phyloP scores from a whole-genome alignment of 2,888 invertebrate genomes.

The Aleiodes alternator region DNA sequence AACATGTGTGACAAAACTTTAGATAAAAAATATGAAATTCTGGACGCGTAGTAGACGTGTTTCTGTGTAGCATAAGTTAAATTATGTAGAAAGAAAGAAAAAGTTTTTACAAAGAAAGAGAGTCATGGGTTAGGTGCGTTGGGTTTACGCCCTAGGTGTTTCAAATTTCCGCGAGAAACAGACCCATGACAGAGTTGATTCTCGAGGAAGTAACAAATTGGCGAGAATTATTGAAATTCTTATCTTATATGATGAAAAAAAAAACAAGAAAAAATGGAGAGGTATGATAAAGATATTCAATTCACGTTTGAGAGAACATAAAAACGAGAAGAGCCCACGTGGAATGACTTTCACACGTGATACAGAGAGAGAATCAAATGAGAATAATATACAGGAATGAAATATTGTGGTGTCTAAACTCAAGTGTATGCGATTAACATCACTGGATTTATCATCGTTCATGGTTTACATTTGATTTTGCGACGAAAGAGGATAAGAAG shows the following conservation, averaged over 20 bases:
- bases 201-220: constrained; percentile 4
- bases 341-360: too few relatives aligned
- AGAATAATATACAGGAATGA: too few relatives aligned
- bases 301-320: too few relatives aligned
- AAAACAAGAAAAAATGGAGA: not conserved
- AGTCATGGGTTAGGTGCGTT: not conserved
- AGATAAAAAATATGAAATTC: constrained; percentile 39
- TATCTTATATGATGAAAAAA: not conserved
- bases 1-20: constrained; percentile 33
- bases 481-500: too few relatives aligned
- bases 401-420: too few relatives aligned
- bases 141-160: not conserved
- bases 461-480: too few relatives aligned
- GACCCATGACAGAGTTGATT: constrained; percentile 17
- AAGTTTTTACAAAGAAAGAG: not conserved
- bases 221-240: not conserved
- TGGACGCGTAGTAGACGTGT: constrained; percentile 22
- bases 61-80: constrained; percentile 19
- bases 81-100: not conserved
- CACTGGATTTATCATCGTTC: too few relatives aligned
- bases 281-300: not conserved
- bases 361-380: too few relatives aligned
- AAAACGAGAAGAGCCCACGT: too few relatives aligned
- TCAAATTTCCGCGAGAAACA: constrained; percentile 24
- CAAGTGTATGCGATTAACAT: too few relatives aligned